phyloP scores from a whole-genome alignment of 2,888 invertebrate genomes.

The Trissonchulus latispiculum region DNA sequence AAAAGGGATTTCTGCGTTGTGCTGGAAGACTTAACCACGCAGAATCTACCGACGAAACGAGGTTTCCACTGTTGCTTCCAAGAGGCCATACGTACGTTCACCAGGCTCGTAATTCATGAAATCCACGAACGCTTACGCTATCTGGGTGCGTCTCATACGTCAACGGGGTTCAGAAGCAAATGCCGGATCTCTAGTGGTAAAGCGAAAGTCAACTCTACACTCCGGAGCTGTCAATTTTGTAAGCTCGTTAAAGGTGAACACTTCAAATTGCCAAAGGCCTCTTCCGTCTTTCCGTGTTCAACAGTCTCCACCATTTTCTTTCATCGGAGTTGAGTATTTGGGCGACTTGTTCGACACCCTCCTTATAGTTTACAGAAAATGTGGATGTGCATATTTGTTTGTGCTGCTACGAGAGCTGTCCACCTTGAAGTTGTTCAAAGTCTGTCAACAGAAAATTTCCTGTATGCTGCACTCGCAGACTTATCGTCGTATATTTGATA shows the following conservation, averaged over 20 bases:
- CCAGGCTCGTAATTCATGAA: neutral
- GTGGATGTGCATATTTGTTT: slow-evolving; percentile 13
- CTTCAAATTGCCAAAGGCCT: neutral
- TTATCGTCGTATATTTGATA: neutral
- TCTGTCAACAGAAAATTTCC: slow-evolving; percentile 9
- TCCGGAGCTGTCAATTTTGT: slow-evolving; percentile 11
- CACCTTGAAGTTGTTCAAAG: slow-evolving; percentile 9
- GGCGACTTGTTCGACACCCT: neutral
- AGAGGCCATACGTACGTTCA: neutral
- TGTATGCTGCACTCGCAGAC: neutral
- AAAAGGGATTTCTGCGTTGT: neutral
- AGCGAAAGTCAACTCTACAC: neutral
- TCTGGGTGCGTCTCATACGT: slow-evolving; percentile 1
- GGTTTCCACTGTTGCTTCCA: neutral
- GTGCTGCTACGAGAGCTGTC: slow-evolving; percentile 6
- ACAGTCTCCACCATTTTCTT: neutral
- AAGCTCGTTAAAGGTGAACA: neutral
- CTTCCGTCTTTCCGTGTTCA: slow-evolving; percentile 8
- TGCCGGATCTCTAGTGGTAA: slow-evolving; percentile 7
- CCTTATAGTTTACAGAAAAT: neutral
- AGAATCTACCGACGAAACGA: neutral
- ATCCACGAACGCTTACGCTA: neutral
- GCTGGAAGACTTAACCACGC: neutral
- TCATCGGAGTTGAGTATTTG: slow-evolving; percentile 6
- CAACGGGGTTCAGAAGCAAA: neutral